A percentile compares a stretch with the other conserved stretches of the same genome.
Evolutionary conservation across 1,140 invertebrate species (phyloP).

Genomic region (Halictus rubicundus): DNA sequence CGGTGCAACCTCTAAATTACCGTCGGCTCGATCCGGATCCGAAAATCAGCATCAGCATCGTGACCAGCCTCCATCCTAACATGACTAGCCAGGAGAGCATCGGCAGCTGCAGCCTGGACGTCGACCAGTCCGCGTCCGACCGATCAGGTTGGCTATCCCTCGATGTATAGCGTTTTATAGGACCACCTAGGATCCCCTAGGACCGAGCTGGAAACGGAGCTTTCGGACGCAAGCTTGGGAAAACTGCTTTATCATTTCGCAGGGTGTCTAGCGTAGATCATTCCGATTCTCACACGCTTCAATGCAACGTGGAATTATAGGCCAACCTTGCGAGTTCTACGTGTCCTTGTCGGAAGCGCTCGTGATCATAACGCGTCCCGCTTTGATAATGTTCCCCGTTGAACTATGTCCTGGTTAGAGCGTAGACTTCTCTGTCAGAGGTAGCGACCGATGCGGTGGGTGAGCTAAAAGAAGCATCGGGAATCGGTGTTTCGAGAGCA

Average conservation of each 20-base stretch:
- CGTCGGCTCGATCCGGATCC: conserved; percentile 74
- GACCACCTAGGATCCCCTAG: too few species aligned
- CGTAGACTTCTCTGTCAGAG: too few species aligned
- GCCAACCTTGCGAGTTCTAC: too few species aligned
- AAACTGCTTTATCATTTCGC: too few species aligned
- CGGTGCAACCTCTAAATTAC: conserved; percentile 77
- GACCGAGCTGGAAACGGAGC: background rate
- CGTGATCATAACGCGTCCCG: too few species aligned
- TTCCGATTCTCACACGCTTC: too few species aligned
- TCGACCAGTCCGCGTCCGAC: conserved; percentile 88
- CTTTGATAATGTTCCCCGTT: too few species aligned
- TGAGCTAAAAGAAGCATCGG: background rate
- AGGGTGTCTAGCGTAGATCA: too few species aligned
- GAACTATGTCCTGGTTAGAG: too few species aligned
- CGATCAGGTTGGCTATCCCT: conserved; percentile 85
- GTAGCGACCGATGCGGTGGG: background rate
- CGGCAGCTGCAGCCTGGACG: conserved; percentile 90
- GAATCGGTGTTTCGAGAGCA: background rate
- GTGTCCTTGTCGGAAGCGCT: too few species aligned
- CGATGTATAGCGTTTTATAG: conserved; percentile 22
- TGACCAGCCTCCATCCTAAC: conserved; percentile 68
- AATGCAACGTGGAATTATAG: too few species aligned
- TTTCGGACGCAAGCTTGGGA: too few species aligned
- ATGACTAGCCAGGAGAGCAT: conserved; percentile 84
- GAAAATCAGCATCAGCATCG: conserved; percentile 40